Evolutionary conservation across 64 coral and sea anemone genomes (phyloP), one percentile per base, ranked within the genome.

Genomic region (Exaiptasia diaphana): DNA sequence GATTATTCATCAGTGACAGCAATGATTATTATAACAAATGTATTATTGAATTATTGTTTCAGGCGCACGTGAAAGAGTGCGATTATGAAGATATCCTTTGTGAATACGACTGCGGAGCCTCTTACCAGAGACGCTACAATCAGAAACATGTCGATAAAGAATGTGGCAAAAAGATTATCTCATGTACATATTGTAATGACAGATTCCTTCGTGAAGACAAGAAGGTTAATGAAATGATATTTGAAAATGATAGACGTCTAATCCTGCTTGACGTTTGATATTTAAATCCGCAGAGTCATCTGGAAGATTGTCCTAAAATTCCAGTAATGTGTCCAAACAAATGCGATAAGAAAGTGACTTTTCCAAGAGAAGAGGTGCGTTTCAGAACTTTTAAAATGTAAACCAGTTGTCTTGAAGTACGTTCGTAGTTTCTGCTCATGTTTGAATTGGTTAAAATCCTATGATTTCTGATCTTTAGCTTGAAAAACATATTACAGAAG

Each of bases 71-170:
- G 13, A 56, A 73, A 28, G 61, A 64, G 6, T 96, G 92, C 18
- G 92, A 96, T 30, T 96, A 96, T 56, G 63, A 64, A 4, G 92
- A 96, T 70, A 90, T 96, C 28, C 70, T 75, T 0, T 96, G 92
- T 52, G 50, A 68, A 38, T 70, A 96, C 25, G 92, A 96, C 74
- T 96, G 92, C 27, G 92, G 92, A 27, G 92, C 87, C 3, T 74
- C 90, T 50, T 96, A 90, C 38, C 92, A 96, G 57, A 90, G 72
- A 46, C 42, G 86, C 26, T 96, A 90, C 63, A 30, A 82, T 5
- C 92, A 96, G 41, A 96, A 96, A 67, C 92, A 96, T 70, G 57
- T 96, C 8, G 87, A 96, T 69, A 96, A 90, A 53, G 92, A 96
- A 26, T 96, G 91, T 42, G 86, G 86, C 0, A 90, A 90, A 32